phyloP scores from a whole-genome alignment of 2,113 vertebrate species.

The Oncorhynchus kisutch region DNA sequence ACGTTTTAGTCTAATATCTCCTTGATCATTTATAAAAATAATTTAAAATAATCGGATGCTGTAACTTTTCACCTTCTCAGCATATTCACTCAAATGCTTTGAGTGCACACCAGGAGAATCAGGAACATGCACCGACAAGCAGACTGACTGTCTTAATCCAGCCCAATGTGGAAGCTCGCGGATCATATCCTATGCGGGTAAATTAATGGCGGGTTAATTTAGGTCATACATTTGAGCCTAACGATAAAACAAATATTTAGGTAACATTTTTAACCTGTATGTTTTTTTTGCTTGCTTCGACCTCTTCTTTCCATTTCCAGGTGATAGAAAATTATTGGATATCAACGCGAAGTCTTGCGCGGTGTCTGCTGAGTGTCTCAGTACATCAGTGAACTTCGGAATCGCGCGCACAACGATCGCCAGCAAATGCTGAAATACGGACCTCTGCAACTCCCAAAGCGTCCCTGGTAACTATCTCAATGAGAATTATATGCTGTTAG shows the following conservation, averaged over 20 bases:
- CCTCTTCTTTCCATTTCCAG: not conserved
- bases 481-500: not conserved
- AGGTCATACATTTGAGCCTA: not conserved
- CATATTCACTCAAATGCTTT: not conserved
- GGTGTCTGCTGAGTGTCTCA: not conserved
- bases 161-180: not conserved
- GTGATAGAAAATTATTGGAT: not conserved
- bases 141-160: not conserved
- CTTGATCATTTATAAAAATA: no score
- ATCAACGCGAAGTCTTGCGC: not conserved
- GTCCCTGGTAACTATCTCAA: constrained; percentile 12
- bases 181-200: not conserved
- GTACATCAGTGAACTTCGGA: constrained; percentile 19
- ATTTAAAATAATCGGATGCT: no score
- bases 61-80: not conserved
- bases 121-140: not conserved
- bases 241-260: not conserved
- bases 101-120: not conserved
- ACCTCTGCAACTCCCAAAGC: constrained; percentile 2
- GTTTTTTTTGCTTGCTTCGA: not conserved
- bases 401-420: not conserved
- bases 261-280: not conserved
- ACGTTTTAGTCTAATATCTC: no score
- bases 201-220: not conserved
- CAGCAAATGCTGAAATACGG: constrained; percentile 9